phyloP scores from a whole-genome alignment of 2,888 invertebrate species.

The Amphipyra tragopoginis region DNA sequence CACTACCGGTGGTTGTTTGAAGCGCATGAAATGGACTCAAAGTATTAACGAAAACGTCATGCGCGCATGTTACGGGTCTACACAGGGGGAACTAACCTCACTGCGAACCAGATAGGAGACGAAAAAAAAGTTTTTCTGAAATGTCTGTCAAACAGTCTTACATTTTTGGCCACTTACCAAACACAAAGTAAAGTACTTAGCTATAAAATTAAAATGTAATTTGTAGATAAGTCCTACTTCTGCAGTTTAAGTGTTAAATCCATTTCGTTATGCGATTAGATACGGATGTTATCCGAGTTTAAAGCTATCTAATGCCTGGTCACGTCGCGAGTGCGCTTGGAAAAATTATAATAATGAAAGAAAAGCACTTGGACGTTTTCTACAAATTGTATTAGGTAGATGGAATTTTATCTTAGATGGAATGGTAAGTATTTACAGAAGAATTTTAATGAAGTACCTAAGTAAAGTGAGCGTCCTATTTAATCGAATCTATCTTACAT shows the following conservation, averaged over 20 bases:
- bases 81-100: no score
- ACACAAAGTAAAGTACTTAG: background rate
- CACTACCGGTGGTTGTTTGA: no score
- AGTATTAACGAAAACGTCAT: no score
- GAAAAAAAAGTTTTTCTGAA: no score
- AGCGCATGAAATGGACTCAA: no score
- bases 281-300: conserved; percentile 23
- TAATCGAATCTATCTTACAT: no score
- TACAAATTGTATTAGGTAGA: conserved; percentile 5
- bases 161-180: no score
- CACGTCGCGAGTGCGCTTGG: conserved; percentile 30
- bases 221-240: conserved; percentile 4
- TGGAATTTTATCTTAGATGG: background rate
- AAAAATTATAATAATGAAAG: conserved; percentile 35
- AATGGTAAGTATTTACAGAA: background rate
- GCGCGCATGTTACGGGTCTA: no score
- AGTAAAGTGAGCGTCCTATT: no score
- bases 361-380: conserved; percentile 4
- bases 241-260: conserved; percentile 19
- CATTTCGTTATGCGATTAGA: conserved; percentile 22
- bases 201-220: conserved; percentile 14
- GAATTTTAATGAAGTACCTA: no score
- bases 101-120: no score
- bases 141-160: no score
- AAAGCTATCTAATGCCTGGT: conserved; percentile 25